phyloP scores from a whole-genome alignment of 2,113 vertebrate species.

The Glaucomys volans region DNA sequence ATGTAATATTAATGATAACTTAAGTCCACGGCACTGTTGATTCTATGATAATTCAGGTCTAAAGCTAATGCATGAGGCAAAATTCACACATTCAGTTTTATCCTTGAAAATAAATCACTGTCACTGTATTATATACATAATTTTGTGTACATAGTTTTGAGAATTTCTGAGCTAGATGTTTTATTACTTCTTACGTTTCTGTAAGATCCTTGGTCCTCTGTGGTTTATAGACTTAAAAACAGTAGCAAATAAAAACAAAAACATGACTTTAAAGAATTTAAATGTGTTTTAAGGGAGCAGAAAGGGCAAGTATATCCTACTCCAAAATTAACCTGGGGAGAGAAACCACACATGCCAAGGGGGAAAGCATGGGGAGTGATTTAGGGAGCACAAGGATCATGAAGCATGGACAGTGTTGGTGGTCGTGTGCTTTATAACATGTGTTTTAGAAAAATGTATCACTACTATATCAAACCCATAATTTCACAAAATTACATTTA shows the following conservation, averaged over 20 bases:
- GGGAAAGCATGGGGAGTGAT: neutral
- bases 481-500: neutral
- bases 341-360: neutral
- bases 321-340: slow-evolving; percentile 24
- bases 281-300: neutral
- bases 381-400: neutral
- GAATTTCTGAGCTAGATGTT: neutral
- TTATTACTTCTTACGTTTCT: slow-evolving; percentile 22
- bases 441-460: slow-evolving; percentile 30
- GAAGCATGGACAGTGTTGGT: neutral
- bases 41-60: neutral
- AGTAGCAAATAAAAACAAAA: slow-evolving; percentile 8
- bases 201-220: slow-evolving; percentile 22
- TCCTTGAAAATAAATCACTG: neutral
- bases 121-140: neutral
- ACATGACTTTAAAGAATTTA: neutral
- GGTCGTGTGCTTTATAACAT: neutral
- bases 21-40: neutral
- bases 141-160: neutral
- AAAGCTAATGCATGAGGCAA: neutral
- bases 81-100: neutral
- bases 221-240: neutral
- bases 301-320: neutral
- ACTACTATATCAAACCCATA: neutral
- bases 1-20: neutral